Base-by-base conservation (phyloP, 2,113 vertebrate genomes). In the Scytalopus superciliaris region DNA sequence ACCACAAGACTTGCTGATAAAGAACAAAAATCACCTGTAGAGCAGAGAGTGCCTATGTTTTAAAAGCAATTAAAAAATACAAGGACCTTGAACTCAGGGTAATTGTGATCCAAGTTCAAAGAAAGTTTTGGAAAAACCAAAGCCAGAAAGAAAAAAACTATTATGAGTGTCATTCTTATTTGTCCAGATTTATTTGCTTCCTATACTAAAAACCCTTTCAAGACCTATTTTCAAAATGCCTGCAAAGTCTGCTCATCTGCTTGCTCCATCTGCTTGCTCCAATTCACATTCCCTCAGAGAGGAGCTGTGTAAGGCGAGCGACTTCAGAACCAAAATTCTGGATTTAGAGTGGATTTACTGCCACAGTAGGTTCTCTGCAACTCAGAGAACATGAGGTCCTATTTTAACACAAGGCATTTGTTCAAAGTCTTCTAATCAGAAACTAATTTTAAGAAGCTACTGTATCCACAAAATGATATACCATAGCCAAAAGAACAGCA, bases 241-340 rank as follows among this genome's bases (percentile, higher is more conserved):
- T 69, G 68, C 39, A 33, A 85, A 90, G 62, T 69, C 86, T 94
- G 95, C 81, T 95, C 88, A 93, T 92, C 83, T 90, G 86, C 37
- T 59, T 92, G 83, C 50, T 94, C 95, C 96, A 96, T 96, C 92
- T 97, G 95, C 53, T 84, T 39, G 88, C 72, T 95, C 92, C 90
- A 94, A 59, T 74, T 93, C 89, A 77, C 76, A 59, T 90, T 78
- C 21, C 35, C 76, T 94, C 47, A 33, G 56, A 96, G 68, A 92
- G 23, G 72, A 94, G 40, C 33, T 10, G 42, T 16, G 17, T 23
- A 95, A 96, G 15, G n/a, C 50, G 52, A 75, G 62, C 1, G 0
- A 94, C 47, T 89, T 63, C 69, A 73, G 66, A 63, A 76, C 27
- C 2, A 8, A 62, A 33, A 74, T 55, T 84, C 68, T 77, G 72